Evolutionary conservation across 2,888 invertebrate genomes (phyloP), one percentile per base, ranked within the genome.

Genomic region (Tetragnatha montana): DNA sequence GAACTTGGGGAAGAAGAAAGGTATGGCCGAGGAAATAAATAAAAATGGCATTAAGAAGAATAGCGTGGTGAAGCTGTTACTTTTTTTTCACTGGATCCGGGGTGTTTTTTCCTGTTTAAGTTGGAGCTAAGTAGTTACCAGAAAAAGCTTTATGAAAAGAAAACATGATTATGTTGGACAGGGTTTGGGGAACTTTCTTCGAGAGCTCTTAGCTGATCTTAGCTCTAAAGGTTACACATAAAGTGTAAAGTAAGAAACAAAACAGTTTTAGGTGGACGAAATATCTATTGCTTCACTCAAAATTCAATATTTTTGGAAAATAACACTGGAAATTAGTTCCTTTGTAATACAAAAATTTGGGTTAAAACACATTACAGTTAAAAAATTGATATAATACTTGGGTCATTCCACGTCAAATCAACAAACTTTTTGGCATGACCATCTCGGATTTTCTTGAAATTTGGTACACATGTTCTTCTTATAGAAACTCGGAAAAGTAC

Each of bases 21-120:
- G 71, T 4, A 75, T 47, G 49, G 50, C 50, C 10, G 22, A 74
- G 21, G 60, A 22, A 69, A 19, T 69, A 22, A 35, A 51, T 60
- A 49, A 69, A 76, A 75, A 71, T 35, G 35, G 22, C 14, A 60
- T 14, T 73, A 68, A 47, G 60, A 83, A 60, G 60, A 17, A 60
- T 8, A 60, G 8, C 12, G 60, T 60, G 60, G 60, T 60, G 60
- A 60, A 10, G 60, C 60, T 60, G 60, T 60, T 60, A 60, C 17
- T 60, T 60, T 60, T 51, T 51, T 60, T 60, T 60, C 35, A 1
- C 35, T 6, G 60, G 60, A 17, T 17, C 12, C 17, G 14, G 17
- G 0, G 60, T 17, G 14, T 60, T 60, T 60, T 60, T 60, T 60
- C 14, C 60, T 60, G 60, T 60, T 60, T 60, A 60, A 60, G 60